Conservation (phyloP, 2,797 vertebrate species). For the Coendou prehensilis region DNA sequence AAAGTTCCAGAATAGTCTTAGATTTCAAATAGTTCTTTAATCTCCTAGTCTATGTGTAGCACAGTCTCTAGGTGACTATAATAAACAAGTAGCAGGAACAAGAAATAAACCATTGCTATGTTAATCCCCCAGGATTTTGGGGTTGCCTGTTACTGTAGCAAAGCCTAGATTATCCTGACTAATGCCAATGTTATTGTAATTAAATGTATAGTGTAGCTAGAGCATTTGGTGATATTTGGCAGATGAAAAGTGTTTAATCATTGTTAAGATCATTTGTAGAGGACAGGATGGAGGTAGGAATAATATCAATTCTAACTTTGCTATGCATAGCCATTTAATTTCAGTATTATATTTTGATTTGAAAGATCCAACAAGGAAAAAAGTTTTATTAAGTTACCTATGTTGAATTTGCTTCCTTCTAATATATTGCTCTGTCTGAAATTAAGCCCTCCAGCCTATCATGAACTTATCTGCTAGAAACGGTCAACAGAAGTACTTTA, state of each 20-base stretch:
- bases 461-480: constrained; percentile 65
- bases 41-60: background rate
- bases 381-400: constrained; percentile 44
- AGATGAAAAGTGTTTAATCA: background rate
- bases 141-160: background rate
- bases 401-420: constrained; percentile 19
- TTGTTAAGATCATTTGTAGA: background rate
- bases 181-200: background rate
- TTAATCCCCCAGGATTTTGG: background rate
- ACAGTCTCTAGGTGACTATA: background rate
- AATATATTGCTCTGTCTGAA: constrained; percentile 58
- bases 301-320: background rate
- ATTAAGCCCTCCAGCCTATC: constrained; percentile 58
- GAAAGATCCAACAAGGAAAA: constrained; percentile 11
- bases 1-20: background rate
- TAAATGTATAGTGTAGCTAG: background rate
- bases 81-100: background rate
- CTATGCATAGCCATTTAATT: background rate
- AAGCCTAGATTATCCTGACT: background rate
- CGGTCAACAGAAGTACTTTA: constrained; percentile 11
- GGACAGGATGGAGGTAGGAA: background rate
- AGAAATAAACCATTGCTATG: background rate
- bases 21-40: background rate
- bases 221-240: background rate
- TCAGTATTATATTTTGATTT: constrained; percentile 29